Percentiles rank a stretch among this genome's conserved stretches.
These are phyloP conservation scores for Falco punctatus DNA, from an alignment of 2,113 vertebrate genomes.

Conservation along the genomic window DNA sequence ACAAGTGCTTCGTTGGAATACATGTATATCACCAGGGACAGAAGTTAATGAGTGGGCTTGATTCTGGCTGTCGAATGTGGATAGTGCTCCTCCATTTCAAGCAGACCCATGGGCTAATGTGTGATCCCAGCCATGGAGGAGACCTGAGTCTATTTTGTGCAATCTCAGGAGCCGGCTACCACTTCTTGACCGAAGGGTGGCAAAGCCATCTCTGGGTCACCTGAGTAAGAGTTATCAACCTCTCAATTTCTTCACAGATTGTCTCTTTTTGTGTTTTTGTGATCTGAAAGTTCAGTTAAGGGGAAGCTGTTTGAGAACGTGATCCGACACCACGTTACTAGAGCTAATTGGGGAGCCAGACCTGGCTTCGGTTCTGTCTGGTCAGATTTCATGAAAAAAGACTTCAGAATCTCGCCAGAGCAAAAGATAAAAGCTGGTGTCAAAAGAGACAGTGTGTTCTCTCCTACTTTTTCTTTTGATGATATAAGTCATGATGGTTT, in stretches of 20 bases:
- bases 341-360: constrained; percentile 73
- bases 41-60: neutral
- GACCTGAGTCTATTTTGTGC: neutral
- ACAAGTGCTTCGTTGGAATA: neutral
- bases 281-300: constrained; percentile 27
- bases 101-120: neutral
- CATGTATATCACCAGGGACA: neutral
- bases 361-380: constrained; percentile 52
- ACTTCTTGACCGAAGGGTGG: neutral
- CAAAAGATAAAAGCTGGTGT: constrained; percentile 63
- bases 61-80: neutral
- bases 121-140: neutral
- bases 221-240: neutral
- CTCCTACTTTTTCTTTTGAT: constrained; percentile 72
- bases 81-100: neutral
- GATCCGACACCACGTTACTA: constrained; percentile 17
- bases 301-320: constrained; percentile 29
- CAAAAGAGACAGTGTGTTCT: constrained; percentile 68
- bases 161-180: neutral
- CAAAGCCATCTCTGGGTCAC: neutral
- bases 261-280: neutral
- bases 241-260: neutral
- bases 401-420: constrained; percentile 53
- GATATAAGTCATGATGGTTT: constrained; percentile 62
- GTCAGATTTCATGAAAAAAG: constrained; percentile 52